Evolutionary conservation across 2,888 invertebrate species (phyloP), one percentile per base, ranked within the genome.

Genomic region (Melanophora roralis): DNA sequence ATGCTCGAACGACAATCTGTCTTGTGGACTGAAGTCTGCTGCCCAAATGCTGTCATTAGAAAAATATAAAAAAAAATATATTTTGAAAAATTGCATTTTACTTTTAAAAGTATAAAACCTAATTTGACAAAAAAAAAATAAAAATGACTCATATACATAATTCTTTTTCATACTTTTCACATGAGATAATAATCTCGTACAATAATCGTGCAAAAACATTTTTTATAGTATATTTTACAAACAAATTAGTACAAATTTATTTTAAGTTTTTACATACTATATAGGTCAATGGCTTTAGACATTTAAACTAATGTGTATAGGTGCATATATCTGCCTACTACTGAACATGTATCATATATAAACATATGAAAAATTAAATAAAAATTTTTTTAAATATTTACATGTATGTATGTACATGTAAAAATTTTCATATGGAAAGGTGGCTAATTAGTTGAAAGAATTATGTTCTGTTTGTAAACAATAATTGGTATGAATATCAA

Each of bases 241-340:
- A 21, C 38, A 38, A 14, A 40, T 45, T 11, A 36, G 12, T 38
- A 12, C 27, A 59, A 47, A 62, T 34, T 34, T 62, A 21, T 64
- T 19, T 72, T 72, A 64, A 55, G 62, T 38, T 74, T 49, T 36
- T 64, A 11, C 11, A 34, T 60, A 57, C 36, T 62, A 69, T 49
- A 40, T 65, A 60, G 75, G 75, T 59, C 78, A 74, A 68, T 74
- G 74, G 49, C 74, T 69, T 64, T 5, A 51, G 65, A 59, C 40
- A n/a, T 11, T 49, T 34, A 57, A 36, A 16, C 7, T 27, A 19
- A 19, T 9, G 32, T 34, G 9, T 23, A 38, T 23, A 14, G 11
- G 38, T 16, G 53, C 19, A 55, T 21, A 19, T 11, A 21, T 21
- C 19, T 36, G n/a, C n/a, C n/a, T n/a, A n/a, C n/a, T n/a, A n/a